These are phyloP conservation scores for Scaeva pyrastri DNA, from an alignment of 2,888 invertebrate genomes.

Conservation along the genomic window DNA sequence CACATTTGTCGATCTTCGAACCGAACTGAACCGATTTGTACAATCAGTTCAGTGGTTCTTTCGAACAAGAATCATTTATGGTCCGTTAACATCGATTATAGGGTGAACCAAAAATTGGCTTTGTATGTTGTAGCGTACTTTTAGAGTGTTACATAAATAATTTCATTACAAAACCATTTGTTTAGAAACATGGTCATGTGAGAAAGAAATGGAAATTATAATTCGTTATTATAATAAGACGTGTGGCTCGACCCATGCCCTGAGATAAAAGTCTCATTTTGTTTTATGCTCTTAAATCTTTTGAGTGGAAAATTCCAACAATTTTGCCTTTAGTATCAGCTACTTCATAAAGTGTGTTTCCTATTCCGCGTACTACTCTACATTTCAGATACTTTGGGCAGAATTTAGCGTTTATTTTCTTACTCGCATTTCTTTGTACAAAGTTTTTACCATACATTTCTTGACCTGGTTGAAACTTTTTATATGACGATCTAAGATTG, in stretches of 20 bases:
- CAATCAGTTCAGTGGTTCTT: no score
- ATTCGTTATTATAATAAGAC: background rate
- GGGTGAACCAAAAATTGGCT: no score
- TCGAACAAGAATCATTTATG: no score
- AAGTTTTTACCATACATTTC: conserved; percentile 3
- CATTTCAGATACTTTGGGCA: no score
- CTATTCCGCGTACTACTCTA: no score
- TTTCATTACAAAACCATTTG: conserved; percentile 9
- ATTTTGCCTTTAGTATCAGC: background rate
- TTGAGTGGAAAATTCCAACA: background rate
- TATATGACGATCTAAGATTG: background rate
- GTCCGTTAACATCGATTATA: no score
- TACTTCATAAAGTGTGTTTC: no score
- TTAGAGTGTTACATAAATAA: no score
- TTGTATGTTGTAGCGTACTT: no score
- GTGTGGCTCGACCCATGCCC: conserved; percentile 14
- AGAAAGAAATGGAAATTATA: background rate
- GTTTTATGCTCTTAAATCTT: background rate
- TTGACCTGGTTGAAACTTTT: background rate
- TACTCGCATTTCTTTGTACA: background rate
- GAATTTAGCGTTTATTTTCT: no score
- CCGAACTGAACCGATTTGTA: no score
- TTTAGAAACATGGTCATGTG: background rate
- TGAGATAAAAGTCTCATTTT: background rate
- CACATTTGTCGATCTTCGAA: no score